Conservation (phyloP, 2,113 vertebrate species). For the Tenrec ecaudatus region DNA sequence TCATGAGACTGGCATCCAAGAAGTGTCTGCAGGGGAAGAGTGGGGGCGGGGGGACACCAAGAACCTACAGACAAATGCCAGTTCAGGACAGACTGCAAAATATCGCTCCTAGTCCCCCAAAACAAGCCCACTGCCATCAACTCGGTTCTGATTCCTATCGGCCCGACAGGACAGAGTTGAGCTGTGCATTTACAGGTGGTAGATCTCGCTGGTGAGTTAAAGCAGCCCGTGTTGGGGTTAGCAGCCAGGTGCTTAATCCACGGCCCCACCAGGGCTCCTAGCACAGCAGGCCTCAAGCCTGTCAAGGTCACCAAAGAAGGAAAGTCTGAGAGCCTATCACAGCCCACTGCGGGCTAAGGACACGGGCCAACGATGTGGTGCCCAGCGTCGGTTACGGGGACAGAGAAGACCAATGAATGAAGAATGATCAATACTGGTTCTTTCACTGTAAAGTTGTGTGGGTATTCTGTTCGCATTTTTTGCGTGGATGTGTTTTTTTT, state of each 20-base stretch:
- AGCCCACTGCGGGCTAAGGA: background rate
- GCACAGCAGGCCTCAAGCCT: background rate
- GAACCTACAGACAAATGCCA: background rate
- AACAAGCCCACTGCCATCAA: no score
- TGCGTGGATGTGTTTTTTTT: background rate
- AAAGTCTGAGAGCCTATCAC: background rate
- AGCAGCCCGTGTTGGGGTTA: no score
- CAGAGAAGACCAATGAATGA: background rate
- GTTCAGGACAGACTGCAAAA: background rate
- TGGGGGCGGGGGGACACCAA: background rate
- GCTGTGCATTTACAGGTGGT: no score
- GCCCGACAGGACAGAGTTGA: no score
- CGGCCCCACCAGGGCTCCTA: no score
- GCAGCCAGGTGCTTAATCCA: no score
- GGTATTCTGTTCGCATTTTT: background rate
- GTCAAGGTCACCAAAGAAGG: background rate
- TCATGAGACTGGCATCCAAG: background rate
- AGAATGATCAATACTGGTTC: background rate
- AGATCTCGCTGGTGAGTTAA: no score
- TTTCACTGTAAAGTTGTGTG: background rate
- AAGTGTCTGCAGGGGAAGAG: background rate
- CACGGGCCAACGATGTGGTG: background rate
- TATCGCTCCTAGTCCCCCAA: background rate
- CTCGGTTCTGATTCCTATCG: no score
- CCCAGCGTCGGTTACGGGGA: background rate